Evolutionary conservation across 92 coral and sea anemone species (phyloP), one percentile per base, ranked within the genome.

Genomic region (Blastomussa wellsi): DNA sequence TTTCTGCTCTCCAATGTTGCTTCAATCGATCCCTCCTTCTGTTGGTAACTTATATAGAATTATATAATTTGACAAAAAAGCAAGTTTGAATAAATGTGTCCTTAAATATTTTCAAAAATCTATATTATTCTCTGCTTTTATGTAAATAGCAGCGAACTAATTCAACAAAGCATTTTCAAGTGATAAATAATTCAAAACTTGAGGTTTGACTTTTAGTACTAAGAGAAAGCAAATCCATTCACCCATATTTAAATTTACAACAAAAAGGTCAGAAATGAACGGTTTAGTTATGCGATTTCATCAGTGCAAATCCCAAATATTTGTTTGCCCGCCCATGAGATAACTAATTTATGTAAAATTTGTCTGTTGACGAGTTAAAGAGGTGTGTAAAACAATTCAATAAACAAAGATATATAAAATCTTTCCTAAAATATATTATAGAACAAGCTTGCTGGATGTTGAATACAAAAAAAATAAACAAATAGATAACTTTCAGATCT

Each of bases 171-270:
- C 74, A 36, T 24, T 16, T 44, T 70, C 52, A 37, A 52, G 39
- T 82, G 76, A 82, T 82, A 70, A 82, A 82, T 82, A 49, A 82
- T 82, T 82, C 20, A 82, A 71, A 71, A 49, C 78, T 57, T 36
- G 78, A 51, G 79, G 70, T 38, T 70, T 36, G 75, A 70, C 39
- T 70, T 70, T 26, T 35, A 35, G 68, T 13, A 7, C 28, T 20
- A 37, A 32, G 33, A 19, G 19, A 29, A n/a, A 49, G 29, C 12
- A 44, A 75, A 75, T 75, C 20, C 24, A 16, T 12, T 29, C 20
- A 65, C 74, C 73, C 26, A 28, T 28, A 38, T 28, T n/a, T 20
- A 55, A 11, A 5, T 36, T 35, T 33, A 68, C 37, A 70, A 3
- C n/a, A 4, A 19, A 70, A 37, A 20, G 74, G 29, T 37, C 75